Evolutionary conservation across 1,140 invertebrate species (phyloP), one percentile per base, ranked within the genome.

Genomic region (Anadara kagoshimensis): DNA sequence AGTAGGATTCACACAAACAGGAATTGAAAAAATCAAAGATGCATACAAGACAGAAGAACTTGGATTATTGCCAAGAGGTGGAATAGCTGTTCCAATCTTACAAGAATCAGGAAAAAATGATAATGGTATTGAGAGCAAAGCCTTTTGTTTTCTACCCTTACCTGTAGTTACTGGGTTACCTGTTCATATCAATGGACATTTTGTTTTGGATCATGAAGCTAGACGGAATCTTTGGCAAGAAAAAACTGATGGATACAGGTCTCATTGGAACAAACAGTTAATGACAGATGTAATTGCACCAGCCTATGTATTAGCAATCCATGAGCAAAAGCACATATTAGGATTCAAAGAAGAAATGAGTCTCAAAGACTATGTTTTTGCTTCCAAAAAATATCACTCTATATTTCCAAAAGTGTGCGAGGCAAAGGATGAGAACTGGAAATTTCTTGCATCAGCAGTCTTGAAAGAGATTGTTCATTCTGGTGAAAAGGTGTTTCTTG

Each of bases 131-230:
- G 1, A 53, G 11, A 45, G 62, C 1, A 36, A 41, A 20, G 62
- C 62, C 20, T 64, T 64, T 20, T 88, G 86, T 68, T 86, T 84
- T 61, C 75, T 89, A 8, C 87, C 87, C 18, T 68, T 88, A 1
- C 85, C 86, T 16, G 62, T 86, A 11, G 45, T 70, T 12, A 86
- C 86, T 11, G 78, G 79, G 18, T 61, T 88, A 20, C 87, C 86
- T n/a, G 77, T 85, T 16, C 81, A 89, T 62, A 79, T 89, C 11
- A 87, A 89, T 80, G 87, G 85, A 0, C 81, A 87, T 65, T 89
- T 89, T 82, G 83, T 83, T n/a, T 54, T 89, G 20, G 84, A 85
- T 65, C 78, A 83, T 66, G 85, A 87, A 69, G 75, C 83, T 26
- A 74, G 86, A 51, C 71, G 85, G 47, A 80, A 76, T 56, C 43